Evolutionary conservation across 1,140 invertebrate genomes (phyloP), one percentile per base, ranked within the genome.

Genomic region (Lepidurus arcticus): DNA sequence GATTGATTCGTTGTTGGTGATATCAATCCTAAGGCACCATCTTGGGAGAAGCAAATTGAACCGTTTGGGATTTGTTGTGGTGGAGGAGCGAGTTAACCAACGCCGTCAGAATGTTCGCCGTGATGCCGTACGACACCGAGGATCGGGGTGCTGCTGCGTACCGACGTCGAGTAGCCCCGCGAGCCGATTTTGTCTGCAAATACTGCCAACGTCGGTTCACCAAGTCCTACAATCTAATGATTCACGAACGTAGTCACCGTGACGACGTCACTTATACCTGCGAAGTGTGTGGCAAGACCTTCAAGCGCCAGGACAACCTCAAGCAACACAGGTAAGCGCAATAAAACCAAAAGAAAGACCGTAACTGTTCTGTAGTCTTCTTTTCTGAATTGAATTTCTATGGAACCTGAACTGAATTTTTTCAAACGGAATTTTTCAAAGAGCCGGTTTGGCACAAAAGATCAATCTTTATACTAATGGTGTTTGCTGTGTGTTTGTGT

Each of bases 191-290:
- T 88, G 94, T 99, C 86, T 99, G 98, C 91, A 95, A 96, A 87
- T 99, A 94, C 89, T 99, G 98, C 90, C 93, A 97, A 87, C 91
- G 98, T 84, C 91, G 96, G 83, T 99, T 99, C 90, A 98, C 96
- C 83, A 99, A 99, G 88, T 95, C 95, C 80, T 99, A 99, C 90
- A 99, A 99, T 88, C 90, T 99, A 83, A 94, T 99, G 90, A 99
- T 99, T 84, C 97, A 99, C 89, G 97, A 98, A 86, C 90, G 97
- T 84, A 98, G 95, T 81, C 98, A 99, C 89, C 98, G 98, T 85
- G 94, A 96, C 85, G 97, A 99, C 87, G 90, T 98, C 84, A 97
- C 96, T 80, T 99, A 97, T 89, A 94, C 94, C 83, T 99, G 98
- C 88, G 97, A 99, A 87, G 93, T 98, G 80, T 99, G 98, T 88